These are phyloP conservation scores for Trilocha varians DNA, from an alignment of 2,888 invertebrate genomes.

Conservation along the genomic window DNA sequence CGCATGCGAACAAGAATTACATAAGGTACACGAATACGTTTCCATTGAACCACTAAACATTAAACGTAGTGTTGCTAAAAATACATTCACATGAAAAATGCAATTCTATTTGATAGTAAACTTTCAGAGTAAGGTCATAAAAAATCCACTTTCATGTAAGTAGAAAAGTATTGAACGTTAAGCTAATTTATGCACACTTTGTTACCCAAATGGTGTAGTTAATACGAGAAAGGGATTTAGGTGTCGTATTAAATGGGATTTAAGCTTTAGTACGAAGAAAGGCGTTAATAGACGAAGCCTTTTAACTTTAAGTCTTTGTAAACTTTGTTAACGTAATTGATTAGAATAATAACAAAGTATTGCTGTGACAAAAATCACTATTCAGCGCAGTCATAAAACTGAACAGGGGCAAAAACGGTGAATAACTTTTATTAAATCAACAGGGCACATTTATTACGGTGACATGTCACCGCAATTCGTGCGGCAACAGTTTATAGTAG, in stretches of 20 bases:
- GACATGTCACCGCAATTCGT: conserved; percentile 31
- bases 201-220: conserved; percentile 47
- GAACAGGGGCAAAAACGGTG: conserved; percentile 3
- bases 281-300: neutral
- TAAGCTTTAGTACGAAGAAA: conserved; percentile 11
- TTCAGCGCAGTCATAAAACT: neutral
- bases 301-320: neutral
- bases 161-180: conserved; percentile 69
- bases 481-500: conserved; percentile 43
- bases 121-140: conserved; percentile 59
- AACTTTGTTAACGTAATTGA: neutral
- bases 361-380: neutral
- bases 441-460: conserved; percentile 21
- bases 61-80: conserved; percentile 3
- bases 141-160: conserved; percentile 64
- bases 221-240: conserved; percentile 50
- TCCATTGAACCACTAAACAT: conserved; percentile 7
- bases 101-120: too few relatives aligned
- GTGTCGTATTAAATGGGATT: conserved; percentile 46
- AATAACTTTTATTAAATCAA: conserved; percentile 25
- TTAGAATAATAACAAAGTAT: neutral
- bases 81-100: too few relatives aligned
- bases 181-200: conserved; percentile 69
- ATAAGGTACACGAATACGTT: conserved; percentile 3
- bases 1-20: conserved; percentile 12